Percentiles rank a stretch among this genome's conserved stretches.
These are phyloP conservation scores for Liodrosophila aerea DNA, from an alignment of 2,888 invertebrate species.

Conservation along the genomic window DNA sequence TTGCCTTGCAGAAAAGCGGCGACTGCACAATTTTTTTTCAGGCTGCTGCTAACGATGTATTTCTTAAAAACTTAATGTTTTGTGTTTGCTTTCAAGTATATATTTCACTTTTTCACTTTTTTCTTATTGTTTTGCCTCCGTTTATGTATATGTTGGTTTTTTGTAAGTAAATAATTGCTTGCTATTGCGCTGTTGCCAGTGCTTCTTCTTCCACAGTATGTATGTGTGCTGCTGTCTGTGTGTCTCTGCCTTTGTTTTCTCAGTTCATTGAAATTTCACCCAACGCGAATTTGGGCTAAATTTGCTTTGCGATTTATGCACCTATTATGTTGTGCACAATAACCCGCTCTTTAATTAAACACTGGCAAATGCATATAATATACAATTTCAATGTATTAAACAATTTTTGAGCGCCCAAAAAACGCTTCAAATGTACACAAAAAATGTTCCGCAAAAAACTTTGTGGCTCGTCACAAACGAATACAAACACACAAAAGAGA, in stretches of 20 bases:
- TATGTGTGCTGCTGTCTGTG: constrained; percentile 25
- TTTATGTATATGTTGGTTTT: constrained; percentile 53
- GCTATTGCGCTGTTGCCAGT: constrained; percentile 75
- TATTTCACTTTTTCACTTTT: constrained; percentile 16
- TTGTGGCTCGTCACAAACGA: constrained; percentile 77
- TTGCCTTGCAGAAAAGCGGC: constrained; percentile 45
- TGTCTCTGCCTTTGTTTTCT: constrained; percentile 77
- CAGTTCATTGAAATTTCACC: constrained; percentile 81
- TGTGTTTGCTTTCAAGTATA: constrained; percentile 12
- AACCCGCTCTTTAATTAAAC: constrained; percentile 42
- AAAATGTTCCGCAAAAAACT: constrained; percentile 79
- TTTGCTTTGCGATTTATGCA: constrained; percentile 62
- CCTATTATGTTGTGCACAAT: constrained; percentile 56
- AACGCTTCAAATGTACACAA: constrained; percentile 75
- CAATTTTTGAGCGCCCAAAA: constrained; percentile 65
- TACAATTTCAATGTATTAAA: constrained; percentile 54
- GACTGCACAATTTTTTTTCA: constrained; percentile 26
- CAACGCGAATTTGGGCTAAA: constrained; percentile 72
- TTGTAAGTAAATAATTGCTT: constrained; percentile 75
- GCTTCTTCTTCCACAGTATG: constrained; percentile 64
- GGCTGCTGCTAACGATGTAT: constrained; percentile 14
- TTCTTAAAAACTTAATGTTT: constrained; percentile 13
- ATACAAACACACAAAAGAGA: constrained; percentile 77
- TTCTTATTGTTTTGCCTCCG: constrained; percentile 44
- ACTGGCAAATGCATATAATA: constrained; percentile 44